A percentile compares a stretch with the other conserved stretches of the same genome.
Evolutionary conservation across 2,797 vertebrate species (phyloP).

Genomic region (Alexandromys oeconomus): DNA sequence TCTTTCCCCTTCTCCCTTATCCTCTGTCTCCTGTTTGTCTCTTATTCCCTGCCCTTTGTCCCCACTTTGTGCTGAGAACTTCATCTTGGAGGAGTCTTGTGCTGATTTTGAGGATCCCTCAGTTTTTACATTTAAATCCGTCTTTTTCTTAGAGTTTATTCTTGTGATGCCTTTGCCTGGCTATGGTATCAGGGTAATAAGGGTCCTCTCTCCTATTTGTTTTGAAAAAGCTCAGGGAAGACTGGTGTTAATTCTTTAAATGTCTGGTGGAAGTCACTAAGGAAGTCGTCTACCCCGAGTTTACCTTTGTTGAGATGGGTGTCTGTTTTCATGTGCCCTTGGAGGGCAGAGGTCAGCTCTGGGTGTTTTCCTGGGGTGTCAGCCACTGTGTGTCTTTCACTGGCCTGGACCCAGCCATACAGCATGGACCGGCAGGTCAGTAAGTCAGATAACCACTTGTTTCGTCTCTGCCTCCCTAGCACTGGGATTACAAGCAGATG

Average conservation of each 20-base stretch:
- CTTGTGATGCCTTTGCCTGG: not conserved
- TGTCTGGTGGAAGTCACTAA: slow-evolving; percentile 7
- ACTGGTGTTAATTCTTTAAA: slow-evolving; percentile 20
- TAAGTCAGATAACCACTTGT: not conserved
- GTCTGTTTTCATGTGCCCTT: no score
- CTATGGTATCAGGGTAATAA: not conserved
- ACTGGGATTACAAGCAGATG: not conserved
- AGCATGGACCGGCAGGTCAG: not conserved
- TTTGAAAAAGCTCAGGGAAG: not conserved
- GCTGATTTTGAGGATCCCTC: no score
- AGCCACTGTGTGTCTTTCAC: not conserved
- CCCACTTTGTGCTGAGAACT: no score
- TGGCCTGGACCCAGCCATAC: not conserved
- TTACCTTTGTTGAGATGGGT: slow-evolving; percentile 6
- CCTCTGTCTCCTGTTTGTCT: no score
- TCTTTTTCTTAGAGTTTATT: not conserved
- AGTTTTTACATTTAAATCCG: not conserved
- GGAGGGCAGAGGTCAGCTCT: not conserved
- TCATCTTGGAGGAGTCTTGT: no score
- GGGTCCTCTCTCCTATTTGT: not conserved
- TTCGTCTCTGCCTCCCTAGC: not conserved
- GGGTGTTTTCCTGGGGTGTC: not conserved
- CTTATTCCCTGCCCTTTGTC: no score
- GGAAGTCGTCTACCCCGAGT: not conserved
- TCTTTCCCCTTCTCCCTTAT: no score